Conservation (phyloP, 2,797 vertebrate genomes). For the Chiropotes sagulatus region DNA sequence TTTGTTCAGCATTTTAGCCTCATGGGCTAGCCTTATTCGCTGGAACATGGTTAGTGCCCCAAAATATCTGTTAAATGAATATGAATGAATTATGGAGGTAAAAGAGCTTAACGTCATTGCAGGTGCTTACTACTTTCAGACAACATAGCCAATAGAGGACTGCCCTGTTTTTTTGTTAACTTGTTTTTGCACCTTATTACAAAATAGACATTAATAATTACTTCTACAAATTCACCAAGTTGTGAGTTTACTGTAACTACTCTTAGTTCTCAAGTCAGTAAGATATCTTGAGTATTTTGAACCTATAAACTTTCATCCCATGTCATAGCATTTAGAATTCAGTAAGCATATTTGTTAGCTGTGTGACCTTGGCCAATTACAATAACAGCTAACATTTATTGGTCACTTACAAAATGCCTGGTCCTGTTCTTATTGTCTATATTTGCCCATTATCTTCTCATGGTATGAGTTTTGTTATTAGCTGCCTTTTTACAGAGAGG, state of each 20-base stretch:
- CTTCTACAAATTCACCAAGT: not conserved
- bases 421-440: not conserved
- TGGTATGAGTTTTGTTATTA: not conserved
- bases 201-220: not conserved
- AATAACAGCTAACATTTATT: not conserved
- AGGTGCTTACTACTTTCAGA: not conserved
- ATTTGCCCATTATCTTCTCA: not conserved
- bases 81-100: not conserved
- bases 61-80: not conserved
- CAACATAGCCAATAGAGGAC: not conserved
- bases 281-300: not conserved
- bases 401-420: not conserved
- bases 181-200: not conserved
- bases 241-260: not conserved
- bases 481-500: not conserved
- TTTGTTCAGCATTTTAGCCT: not conserved
- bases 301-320: not conserved
- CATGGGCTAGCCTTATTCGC: not conserved
- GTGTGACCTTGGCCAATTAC: not conserved
- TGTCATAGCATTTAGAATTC: not conserved
- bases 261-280: not conserved
- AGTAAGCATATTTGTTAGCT: not conserved
- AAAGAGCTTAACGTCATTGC: not conserved
- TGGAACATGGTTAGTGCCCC: not conserved
- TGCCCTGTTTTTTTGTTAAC: not conserved